Evolutionary conservation across 2,797 vertebrate species (phyloP), one percentile per base, ranked within the genome.

Genomic region (Hoplostethus mediterraneus): DNA sequence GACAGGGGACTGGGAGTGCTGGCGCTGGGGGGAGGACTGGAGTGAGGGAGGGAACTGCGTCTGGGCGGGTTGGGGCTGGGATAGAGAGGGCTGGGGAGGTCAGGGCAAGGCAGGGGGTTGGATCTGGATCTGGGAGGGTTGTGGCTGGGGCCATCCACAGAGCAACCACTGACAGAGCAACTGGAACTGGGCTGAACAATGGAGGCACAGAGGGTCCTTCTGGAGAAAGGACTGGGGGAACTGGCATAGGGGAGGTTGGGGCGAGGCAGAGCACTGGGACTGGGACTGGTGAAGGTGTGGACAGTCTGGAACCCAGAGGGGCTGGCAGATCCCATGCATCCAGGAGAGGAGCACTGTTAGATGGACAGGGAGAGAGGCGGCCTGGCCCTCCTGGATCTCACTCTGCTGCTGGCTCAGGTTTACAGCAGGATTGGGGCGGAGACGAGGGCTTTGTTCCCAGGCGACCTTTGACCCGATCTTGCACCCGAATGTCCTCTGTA

Each of bases 391-490:
- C 38, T 59, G 51, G 60, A 16, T 38, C 63, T 49, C 36, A 42
- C 16, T 69, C 66, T 33, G 44, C 14, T 25, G 25, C 49, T 44
- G 25, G 9, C 40, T 78, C 63, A 61, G 59, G 42, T 14, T 52
- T 62, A 28, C 83, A 79, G 30, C 87, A 79, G 31, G 91, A 87
- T 91, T 52, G 49, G 4, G 40, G 12, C 28, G 55, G 74, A 21
- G 75, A 95, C 38, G 79, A 95, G 69, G 93, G 94, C 69, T 95
- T 96, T 54, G 52, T 84, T 73, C 95, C 96, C 16, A 95, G 97
- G 72, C 92, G 98, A 82, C 97, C 98, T 13, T 86, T 98, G 80
- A 99, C 98, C 52, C 94, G 98, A 85, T 97, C 98, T 54, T 93
- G 96, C 88, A 98, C 97, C 82, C 95, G 95, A 75, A 95, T 96